Conservation (phyloP, 2,888 invertebrate species). For the Philonicus albiceps region DNA sequence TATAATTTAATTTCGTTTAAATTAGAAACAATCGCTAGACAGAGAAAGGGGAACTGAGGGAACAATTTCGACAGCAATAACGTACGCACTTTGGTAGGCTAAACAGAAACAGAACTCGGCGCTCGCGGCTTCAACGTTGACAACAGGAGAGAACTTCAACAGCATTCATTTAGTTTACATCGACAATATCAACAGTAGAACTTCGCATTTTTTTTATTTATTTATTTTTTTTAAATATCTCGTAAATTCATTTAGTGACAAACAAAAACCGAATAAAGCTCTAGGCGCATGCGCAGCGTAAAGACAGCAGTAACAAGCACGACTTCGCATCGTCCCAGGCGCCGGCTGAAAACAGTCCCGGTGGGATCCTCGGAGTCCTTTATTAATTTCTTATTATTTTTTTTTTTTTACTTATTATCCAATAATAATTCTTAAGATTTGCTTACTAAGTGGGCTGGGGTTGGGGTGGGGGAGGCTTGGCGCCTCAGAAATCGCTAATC, state of each 20-base stretch:
- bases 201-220: neutral
- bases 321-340: neutral
- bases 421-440: neutral
- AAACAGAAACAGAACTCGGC: conserved; percentile 32
- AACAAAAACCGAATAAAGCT: conserved; percentile 46
- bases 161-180: conserved; percentile 22
- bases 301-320: conserved; percentile 34
- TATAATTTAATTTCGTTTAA: neutral
- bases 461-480: neutral
- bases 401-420: neutral
- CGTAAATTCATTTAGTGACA: conserved; percentile 34
- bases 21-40: neutral
- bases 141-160: conserved; percentile 23
- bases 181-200: conserved; percentile 20
- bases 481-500: conserved; percentile 69
- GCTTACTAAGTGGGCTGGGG: neutral
- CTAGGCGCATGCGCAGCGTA: conserved; percentile 34
- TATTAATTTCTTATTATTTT: neutral
- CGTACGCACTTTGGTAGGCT: conserved; percentile 8
- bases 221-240: neutral
- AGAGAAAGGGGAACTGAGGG: neutral
- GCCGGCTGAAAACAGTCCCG: conserved; percentile 3
- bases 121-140: conserved; percentile 22
- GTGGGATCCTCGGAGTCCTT: conserved; percentile 1
- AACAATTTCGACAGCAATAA: conserved; percentile 26